Evolutionary conservation across 2,797 vertebrate species (phyloP), one percentile per base, ranked within the genome.

Genomic region (Oreortyx pictus): DNA sequence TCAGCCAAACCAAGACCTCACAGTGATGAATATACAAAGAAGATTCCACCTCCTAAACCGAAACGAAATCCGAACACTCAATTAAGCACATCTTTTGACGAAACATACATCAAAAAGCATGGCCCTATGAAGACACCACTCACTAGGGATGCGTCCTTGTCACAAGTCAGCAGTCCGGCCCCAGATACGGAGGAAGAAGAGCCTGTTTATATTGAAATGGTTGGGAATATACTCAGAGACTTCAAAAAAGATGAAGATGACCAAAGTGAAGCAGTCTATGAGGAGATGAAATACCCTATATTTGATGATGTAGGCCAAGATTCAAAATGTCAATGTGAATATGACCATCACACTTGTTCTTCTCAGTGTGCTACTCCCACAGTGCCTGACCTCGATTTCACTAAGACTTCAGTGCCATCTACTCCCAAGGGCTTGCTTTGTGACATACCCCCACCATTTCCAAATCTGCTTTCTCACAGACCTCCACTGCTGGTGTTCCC

Each of bases 161-260:
- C 98, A 0, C 98, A 99, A 87, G 98, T 98, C 7, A 97, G 98
- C 83, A 98, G 98, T 92, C 98, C 98, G 5, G 97, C 98, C 9
- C 98, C 97, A 70, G 99, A 98, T 82, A 97, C 98, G 0, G 98
- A 99, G 7, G 98, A 99, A 81, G 99, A 99, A 65, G 99, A 99
- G 91, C 99, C 99, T 3, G 99, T 99, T 96, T 99, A 99, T 97
- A 99, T 99, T 66, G 99, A 99, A 98, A 99, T 99, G 99, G 99
- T 99, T 62, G 99, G 99, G 61, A 99, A 99, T 76, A 98, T 98
- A 18, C 98, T 97, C 52, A 97, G 98, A 90, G 99, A 99, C 95
- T 98, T 98, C 41, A 95, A 97, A 94, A 98, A 96, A 85, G 98
- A 98, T 3, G 98, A 98, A 3, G 99, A 99, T 16, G 99, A 99